Evolutionary conservation across 2,797 vertebrate species (phyloP).

Genomic region (Pterois miles): DNA sequence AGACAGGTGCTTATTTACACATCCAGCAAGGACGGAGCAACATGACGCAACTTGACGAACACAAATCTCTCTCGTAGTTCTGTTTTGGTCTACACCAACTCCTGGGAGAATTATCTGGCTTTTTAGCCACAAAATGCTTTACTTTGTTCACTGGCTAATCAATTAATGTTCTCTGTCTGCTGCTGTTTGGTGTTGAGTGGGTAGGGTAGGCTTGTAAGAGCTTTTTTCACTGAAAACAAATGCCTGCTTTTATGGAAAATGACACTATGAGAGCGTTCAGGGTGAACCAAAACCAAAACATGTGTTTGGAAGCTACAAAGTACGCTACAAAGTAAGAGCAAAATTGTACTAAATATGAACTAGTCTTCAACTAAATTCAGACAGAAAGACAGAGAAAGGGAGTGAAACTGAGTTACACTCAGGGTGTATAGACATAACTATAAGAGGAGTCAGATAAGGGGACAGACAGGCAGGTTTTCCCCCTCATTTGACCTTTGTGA

Average conservation of each 20-base stretch:
- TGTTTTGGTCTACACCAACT: neutral
- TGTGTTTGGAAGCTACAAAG: neutral
- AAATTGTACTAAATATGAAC: neutral
- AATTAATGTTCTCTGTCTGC: neutral
- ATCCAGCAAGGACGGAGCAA: neutral
- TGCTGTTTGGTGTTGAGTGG: neutral
- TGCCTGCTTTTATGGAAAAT: neutral
- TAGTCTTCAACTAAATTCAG: neutral
- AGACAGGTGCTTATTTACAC: neutral
- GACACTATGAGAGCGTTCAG: neutral
- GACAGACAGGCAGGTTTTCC: slow-evolving; percentile 24
- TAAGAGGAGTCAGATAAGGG: slow-evolving; percentile 17
- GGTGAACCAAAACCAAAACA: neutral
- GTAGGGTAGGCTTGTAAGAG: neutral
- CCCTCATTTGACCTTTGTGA: slow-evolving; percentile 61
- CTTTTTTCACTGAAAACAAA: neutral
- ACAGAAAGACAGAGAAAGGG: neutral
- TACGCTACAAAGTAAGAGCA: neutral
- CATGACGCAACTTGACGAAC: neutral
- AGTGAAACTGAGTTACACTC: neutral
- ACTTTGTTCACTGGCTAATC: fast-evolving
- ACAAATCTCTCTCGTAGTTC: neutral
- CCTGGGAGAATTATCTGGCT: neutral
- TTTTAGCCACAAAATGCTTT: neutral
- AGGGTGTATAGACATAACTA: neutral